Evolutionary conservation across 2,888 invertebrate species (phyloP), one percentile per base, ranked within the genome.

Genomic region (Calameuta filiformis): DNA sequence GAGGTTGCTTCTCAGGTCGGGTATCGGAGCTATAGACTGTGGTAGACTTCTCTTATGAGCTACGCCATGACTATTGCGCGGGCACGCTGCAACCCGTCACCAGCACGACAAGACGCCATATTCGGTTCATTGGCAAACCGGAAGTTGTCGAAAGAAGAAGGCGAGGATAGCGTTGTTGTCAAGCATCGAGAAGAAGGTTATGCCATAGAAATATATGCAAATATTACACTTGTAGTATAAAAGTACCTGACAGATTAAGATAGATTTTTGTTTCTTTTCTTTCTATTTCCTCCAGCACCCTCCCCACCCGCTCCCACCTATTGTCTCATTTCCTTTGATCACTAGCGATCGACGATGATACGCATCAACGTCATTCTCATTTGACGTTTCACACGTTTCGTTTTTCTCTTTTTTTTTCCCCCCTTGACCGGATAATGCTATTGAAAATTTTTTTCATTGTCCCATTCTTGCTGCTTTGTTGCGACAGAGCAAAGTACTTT

Each of bases 11-110:
- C 97, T 95, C 93, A 97, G 95, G 94, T 97, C 96, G 92, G 97
- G 97, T 92, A 97, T 97, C 92, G 96, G 95, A 92, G 94, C 94
- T 92, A 96, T 95, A 92, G 96, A 95, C 93, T 96, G 95, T 92
- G 97, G 96, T 93, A 97, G 95, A 92, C 96, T 94, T 90, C 95
- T 95, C 93, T 94, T 95, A 94, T 96, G 96, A 91, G 95, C 95
- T 93, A 97, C 97, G 93, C 97, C 97, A 93, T 96, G 96, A 93
- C 94, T 95, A 95, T 97, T 97, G 93, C 95, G 94, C 92, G 94
- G 94, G 92, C 93, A 93, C 92, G 93, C 93, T 92, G 93, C 92
- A 92, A 92, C 90, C 90, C 89, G 87, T 83, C 86, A 86, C 85
- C 88, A 92, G 56, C 90, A 89, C 89, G 87, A 83, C 86, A 86